Conservation (phyloP, 2,113 vertebrate species). For the Tinamus guttatus region DNA sequence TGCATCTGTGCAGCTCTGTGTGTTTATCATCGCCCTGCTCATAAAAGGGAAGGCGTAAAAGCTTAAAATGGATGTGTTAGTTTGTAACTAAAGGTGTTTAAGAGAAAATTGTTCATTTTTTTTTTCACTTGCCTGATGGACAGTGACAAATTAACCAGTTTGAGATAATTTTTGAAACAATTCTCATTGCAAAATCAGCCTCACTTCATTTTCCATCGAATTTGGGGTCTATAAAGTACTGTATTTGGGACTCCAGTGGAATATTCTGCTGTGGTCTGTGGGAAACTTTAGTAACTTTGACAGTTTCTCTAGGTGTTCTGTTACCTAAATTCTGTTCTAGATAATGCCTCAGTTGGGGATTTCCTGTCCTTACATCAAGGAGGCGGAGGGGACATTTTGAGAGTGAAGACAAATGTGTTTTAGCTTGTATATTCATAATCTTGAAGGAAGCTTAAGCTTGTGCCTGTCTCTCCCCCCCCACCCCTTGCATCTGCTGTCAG, state of each 20-base stretch:
- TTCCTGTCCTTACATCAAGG: background rate
- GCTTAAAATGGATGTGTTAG: background rate
- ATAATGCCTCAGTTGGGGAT: background rate
- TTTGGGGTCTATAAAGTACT: background rate
- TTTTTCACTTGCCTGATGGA: background rate
- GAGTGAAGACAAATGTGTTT: background rate
- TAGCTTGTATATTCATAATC: fast-evolving
- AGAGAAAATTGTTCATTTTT: background rate
- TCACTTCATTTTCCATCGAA: background rate
- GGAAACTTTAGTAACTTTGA: background rate
- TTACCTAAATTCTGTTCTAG: background rate
- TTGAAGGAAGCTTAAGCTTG: background rate
- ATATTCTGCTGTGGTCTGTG: background rate
- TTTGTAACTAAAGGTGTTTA: background rate
- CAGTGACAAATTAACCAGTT: background rate
- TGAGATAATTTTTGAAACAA: background rate
- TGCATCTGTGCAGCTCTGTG: background rate
- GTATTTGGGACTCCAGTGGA: background rate
- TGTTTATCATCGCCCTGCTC: background rate
- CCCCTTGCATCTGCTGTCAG: background rate
- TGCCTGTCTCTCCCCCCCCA: background rate
- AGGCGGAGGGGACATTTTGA: background rate
- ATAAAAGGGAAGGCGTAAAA: background rate
- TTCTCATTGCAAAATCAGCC: background rate
- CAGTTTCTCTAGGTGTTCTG: background rate